Evolutionary conservation across 37 sponge, comb jelly and placozoan genomes (phyloP), one percentile per base, ranked within the genome.

Genomic region (Haliclona indistincta): DNA sequence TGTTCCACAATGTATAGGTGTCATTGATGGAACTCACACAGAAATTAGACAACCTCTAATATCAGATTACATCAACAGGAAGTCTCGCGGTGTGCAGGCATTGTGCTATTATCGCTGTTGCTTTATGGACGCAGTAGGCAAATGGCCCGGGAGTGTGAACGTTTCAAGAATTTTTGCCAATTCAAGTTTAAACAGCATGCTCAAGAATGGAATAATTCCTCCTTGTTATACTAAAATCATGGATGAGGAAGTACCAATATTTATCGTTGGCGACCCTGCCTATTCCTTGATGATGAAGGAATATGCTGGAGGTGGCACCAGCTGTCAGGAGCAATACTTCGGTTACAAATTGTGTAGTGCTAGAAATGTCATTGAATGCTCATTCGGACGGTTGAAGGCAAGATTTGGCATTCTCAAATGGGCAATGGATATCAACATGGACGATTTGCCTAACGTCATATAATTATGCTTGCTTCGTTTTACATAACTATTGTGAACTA

Each of bases 301-400:
- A 41, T 75, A 75, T 60, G 75, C 64, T 20, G 8, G 25, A 43
- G 64, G 75, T 5, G 75, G 75, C 75, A 75, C 35, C 47, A 75
- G 40, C 75, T 62, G 25, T n/a, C n/a, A n/a, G n/a, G n/a, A n/a
- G n/a, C n/a, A n/a, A n/a, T 79, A 79, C 70, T 79, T 79, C 56
- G 70, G 80, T 1, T 67, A 49, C 2, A 67, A 35, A 6, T 25
- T 79, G 30, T 68, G 43, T 54, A 68, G 80, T 69, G 70, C 70
- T 2, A 53, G 70, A 20, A 68, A 54, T 51, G 80, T 79, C 1
- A 79, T 79, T 38, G 80, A 79, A 39, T 79, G 80, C 36, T 49
- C 75, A 3, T 79, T 79, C 41, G 70, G 80, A 2, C 47, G 80
- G 28, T 29, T 79, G 40, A 79, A 79, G 32, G 80, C 80, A n/a